These are phyloP conservation scores for Orthonychiurus folsomi DNA, from an alignment of 2,888 invertebrate species.

Conservation along the genomic window DNA sequence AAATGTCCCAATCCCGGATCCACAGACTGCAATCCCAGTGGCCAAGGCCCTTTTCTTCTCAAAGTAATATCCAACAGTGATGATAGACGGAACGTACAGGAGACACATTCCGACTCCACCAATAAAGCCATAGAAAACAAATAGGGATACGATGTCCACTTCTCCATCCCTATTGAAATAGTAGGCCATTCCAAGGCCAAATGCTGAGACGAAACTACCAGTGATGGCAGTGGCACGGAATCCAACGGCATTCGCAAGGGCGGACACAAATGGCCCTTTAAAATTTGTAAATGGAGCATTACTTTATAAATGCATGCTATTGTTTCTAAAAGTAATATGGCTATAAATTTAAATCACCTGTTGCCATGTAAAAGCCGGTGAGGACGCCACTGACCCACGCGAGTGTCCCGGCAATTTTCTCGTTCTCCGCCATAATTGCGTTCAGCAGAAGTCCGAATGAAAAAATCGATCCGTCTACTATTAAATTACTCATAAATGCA, in stretches of 20 bases:
- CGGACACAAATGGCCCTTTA: slow-evolving; percentile 81
- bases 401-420: slow-evolving; percentile 49
- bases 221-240: slow-evolving; percentile 77
- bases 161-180: slow-evolving; percentile 43
- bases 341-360: slow-evolving; percentile 49
- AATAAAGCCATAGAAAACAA: slow-evolving; percentile 34
- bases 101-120: slow-evolving; percentile 79
- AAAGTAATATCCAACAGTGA: slow-evolving; percentile 94
- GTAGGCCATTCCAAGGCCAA: slow-evolving; percentile 61
- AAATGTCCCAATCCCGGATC: slow-evolving; percentile 92
- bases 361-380: slow-evolving; percentile 82
- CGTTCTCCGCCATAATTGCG: slow-evolving; percentile 21
- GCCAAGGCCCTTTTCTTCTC: slow-evolving; percentile 91
- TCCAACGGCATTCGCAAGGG: slow-evolving; percentile 85
- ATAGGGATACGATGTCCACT: slow-evolving; percentile 19
- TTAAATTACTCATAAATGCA: slow-evolving; percentile 83
- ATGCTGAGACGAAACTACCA: slow-evolving; percentile 64
- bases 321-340: neutral
- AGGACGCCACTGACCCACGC: slow-evolving; percentile 78
- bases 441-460: slow-evolving; percentile 64
- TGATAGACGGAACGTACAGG: slow-evolving; percentile 90
- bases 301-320: neutral
- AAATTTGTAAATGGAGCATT: no score
- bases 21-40: slow-evolving; percentile 91
- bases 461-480: slow-evolving; percentile 92